A percentile compares a stretch with the other conserved stretches of the same genome.
These are phyloP conservation scores for Leptinotarsa defecta DNA, from an alignment of 1,140 invertebrate genomes.

Conservation along the genomic window DNA sequence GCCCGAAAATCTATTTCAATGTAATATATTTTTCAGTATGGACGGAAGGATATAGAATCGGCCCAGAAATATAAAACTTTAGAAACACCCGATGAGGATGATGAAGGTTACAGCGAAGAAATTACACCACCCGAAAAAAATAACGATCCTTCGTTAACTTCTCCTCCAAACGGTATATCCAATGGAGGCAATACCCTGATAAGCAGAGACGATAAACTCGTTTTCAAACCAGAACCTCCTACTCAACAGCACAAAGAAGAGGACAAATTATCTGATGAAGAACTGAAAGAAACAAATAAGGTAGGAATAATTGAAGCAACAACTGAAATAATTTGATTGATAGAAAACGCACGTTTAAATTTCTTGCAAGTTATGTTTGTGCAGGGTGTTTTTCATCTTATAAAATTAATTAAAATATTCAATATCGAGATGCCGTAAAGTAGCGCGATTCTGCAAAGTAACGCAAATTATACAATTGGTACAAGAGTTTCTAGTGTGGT, in stretches of 20 bases:
- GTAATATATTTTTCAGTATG: constrained; percentile 65
- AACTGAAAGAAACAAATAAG: constrained; percentile 32
- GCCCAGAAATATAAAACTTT: constrained; percentile 63
- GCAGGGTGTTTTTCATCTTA: background rate
- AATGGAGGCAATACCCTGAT: constrained; percentile 37
- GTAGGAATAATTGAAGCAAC: background rate
- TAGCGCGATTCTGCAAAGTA: no score
- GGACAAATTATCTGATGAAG: constrained; percentile 45
- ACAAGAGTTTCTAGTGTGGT: no score
- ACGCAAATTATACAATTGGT: no score
- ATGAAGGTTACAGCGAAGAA: constrained; percentile 49
- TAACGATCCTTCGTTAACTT: constrained; percentile 28
- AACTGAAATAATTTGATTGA: background rate
- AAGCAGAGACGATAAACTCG: constrained; percentile 64
- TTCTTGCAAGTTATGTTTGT: background rate
- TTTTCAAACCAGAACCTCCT: constrained; percentile 65
- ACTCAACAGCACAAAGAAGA: constrained; percentile 51
- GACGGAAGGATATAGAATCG: constrained; percentile 77
- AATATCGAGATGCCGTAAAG: no score
- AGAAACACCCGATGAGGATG: constrained; percentile 58
- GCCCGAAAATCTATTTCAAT: no score
- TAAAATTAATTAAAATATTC: background rate
- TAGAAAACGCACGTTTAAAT: background rate
- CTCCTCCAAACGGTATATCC: constrained; percentile 51
- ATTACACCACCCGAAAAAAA: constrained; percentile 29